phyloP scores from a whole-genome alignment of 2,113 vertebrate genomes.

The Dolichotis patagonum region DNA sequence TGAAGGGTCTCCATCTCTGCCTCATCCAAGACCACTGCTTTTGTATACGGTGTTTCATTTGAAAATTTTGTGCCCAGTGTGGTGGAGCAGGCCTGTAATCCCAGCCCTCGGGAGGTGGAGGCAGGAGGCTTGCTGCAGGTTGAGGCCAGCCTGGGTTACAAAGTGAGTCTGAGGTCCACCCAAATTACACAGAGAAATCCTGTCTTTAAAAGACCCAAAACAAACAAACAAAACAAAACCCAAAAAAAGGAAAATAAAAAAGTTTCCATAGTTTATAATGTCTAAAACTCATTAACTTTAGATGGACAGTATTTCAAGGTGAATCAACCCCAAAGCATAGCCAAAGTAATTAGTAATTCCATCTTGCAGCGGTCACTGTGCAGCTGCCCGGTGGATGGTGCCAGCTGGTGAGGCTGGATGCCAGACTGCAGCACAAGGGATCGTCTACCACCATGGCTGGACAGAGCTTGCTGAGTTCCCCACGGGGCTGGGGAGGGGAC shows the following conservation, averaged over 20 bases:
- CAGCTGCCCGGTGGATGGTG: background rate
- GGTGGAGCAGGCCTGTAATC: background rate
- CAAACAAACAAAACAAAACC: no score
- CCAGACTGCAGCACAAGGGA: background rate
- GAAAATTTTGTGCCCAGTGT: background rate
- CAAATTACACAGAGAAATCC: background rate
- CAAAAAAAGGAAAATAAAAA: no score
- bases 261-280: background rate
- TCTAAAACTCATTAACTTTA: slow-evolving; percentile 17
- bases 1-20: background rate
- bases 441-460: background rate
- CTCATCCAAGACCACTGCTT: background rate
- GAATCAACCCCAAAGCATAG: background rate
- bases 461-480: background rate
- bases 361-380: background rate
- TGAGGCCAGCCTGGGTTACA: background rate
- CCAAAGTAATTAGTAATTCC: background rate
- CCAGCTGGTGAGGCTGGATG: background rate
- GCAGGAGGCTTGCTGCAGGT: background rate
- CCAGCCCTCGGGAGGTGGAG: background rate
- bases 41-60: background rate
- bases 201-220: background rate
- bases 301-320: background rate
- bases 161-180: background rate
- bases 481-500: background rate